These are phyloP conservation scores for Brachycybe producta DNA, from an alignment of 2,888 invertebrate species.

Conservation along the genomic window DNA sequence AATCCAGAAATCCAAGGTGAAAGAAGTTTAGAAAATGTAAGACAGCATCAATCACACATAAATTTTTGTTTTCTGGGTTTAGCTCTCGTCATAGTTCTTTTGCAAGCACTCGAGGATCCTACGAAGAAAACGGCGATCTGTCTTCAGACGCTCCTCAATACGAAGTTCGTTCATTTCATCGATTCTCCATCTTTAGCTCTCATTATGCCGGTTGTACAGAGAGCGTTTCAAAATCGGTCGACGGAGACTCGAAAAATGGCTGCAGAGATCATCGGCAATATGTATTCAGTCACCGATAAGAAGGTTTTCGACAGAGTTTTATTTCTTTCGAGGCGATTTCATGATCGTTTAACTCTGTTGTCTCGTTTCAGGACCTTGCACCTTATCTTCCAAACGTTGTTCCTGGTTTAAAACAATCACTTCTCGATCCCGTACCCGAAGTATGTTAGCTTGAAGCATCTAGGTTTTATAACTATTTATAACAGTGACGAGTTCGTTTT, in stretches of 20 bases:
- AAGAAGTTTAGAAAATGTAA: neutral
- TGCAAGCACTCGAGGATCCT: slow-evolving; percentile 90
- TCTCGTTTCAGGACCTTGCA: slow-evolving; percentile 54
- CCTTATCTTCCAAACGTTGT: slow-evolving; percentile 94
- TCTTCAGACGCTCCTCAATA: slow-evolving; percentile 83
- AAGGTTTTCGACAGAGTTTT: slow-evolving; percentile 43
- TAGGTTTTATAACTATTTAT: slow-evolving; percentile 6
- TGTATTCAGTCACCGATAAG: slow-evolving; percentile 97
- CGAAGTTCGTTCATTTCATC: slow-evolving; percentile 97
- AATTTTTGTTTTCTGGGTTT: slow-evolving; percentile 13
- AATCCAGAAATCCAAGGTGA: slow-evolving; percentile 92
- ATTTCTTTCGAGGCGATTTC: neutral
- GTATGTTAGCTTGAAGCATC: slow-evolving; percentile 33
- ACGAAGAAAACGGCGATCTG: slow-evolving; percentile 85
- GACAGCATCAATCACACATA: neutral
- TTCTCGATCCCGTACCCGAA: slow-evolving; percentile 96
- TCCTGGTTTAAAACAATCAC: slow-evolving; percentile 86
- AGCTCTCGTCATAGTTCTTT: slow-evolving; percentile 43
- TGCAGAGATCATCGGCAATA: slow-evolving; percentile 97
- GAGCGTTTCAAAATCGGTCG: slow-evolving; percentile 93
- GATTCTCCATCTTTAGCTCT: slow-evolving; percentile 96
- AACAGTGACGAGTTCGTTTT: neutral
- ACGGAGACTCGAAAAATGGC: slow-evolving; percentile 99
- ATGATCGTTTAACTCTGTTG: neutral
- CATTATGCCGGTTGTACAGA: slow-evolving; percentile 97